Conservation (phyloP, 2,888 invertebrate species). For the Furcula furcula region DNA sequence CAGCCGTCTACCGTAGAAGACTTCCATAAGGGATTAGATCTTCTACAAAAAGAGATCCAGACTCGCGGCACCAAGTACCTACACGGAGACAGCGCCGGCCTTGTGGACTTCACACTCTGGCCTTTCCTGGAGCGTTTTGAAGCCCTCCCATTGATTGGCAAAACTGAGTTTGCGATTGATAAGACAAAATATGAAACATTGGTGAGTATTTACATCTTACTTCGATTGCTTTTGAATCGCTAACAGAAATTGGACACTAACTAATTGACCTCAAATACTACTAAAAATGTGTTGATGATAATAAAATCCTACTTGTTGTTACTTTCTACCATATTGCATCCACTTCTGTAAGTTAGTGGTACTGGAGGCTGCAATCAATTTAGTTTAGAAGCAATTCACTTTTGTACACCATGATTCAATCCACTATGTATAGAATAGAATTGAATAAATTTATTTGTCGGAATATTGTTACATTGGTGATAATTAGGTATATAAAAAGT, state of each 20-base stretch:
- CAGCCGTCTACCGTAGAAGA: constrained; percentile 69
- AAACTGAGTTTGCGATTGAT: constrained; percentile 84
- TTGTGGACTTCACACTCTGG: constrained; percentile 93
- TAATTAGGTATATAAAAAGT: too few species aligned
- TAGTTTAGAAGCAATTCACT: too few species aligned
- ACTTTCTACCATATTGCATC: too few species aligned
- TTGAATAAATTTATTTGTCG: too few species aligned
- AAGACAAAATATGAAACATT: constrained; percentile 84
- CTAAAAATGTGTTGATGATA: too few species aligned
- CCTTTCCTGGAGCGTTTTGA: constrained; percentile 88
- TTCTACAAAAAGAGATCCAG: constrained; percentile 85
- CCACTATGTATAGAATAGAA: too few species aligned
- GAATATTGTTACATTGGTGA: too few species aligned
- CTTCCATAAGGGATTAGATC: constrained; percentile 81
- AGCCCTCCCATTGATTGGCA: constrained; percentile 81
- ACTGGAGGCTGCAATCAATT: too few species aligned
- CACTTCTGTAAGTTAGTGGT: too few species aligned
- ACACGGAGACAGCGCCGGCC: constrained; percentile 86
- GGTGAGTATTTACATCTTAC: constrained; percentile 67
- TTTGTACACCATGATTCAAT: too few species aligned
- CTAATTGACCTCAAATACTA: background rate
- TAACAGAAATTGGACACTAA: background rate
- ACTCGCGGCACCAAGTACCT: constrained; percentile 84
- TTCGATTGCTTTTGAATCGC: too few species aligned
- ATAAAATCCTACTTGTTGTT: too few species aligned